Conservation (phyloP, 2,888 invertebrate genomes). For the Halictus quadricinctus region DNA sequence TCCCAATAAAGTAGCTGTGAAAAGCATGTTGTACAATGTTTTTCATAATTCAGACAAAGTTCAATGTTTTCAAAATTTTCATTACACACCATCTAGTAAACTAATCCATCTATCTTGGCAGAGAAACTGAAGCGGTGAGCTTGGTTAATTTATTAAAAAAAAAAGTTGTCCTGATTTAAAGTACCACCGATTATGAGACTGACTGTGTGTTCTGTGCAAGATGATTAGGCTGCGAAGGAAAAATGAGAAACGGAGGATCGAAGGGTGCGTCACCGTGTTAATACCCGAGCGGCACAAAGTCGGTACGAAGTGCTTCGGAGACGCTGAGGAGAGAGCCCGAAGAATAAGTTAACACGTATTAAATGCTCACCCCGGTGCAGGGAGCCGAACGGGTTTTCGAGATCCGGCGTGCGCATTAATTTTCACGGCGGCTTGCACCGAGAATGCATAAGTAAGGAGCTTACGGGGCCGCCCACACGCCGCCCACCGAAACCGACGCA, state of each 20-base stretch:
- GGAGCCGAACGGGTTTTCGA: slow-evolving; percentile 26
- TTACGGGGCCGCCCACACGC: slow-evolving; percentile 68
- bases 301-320: not conserved
- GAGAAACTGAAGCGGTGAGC: too few species aligned
- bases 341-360: slow-evolving; percentile 11
- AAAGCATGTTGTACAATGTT: too few species aligned
- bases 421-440: slow-evolving; percentile 54
- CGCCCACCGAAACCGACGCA: slow-evolving; percentile 68
- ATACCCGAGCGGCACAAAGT: not conserved
- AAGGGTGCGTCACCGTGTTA: not conserved
- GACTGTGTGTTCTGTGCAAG: not conserved
- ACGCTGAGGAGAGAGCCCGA: not conserved
- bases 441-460: slow-evolving; percentile 68
- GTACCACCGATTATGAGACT: too few species aligned
- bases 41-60: too few species aligned
- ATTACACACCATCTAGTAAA: too few species aligned
- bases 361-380: slow-evolving; percentile 19
- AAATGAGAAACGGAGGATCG: not conserved
- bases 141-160: too few species aligned
- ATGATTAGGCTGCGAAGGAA: not conserved
- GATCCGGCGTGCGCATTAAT: slow-evolving; percentile 56
- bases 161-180: too few species aligned
- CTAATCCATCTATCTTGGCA: too few species aligned
- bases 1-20: too few species aligned
- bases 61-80: too few species aligned